These are phyloP conservation scores for Neuroterus valhalla DNA, from an alignment of 1,140 invertebrate species.

Conservation along the genomic window DNA sequence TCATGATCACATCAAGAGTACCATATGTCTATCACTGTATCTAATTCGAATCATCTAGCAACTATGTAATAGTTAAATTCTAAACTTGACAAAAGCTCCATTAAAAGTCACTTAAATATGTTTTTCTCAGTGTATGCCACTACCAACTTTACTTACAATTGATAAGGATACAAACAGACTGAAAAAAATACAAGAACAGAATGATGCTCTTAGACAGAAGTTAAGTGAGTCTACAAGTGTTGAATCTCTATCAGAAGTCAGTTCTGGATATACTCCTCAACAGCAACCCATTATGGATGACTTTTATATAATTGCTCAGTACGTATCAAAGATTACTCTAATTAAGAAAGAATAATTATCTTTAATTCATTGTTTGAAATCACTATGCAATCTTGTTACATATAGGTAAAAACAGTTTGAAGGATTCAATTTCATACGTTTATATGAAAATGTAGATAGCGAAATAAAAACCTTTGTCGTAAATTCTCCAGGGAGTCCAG, in stretches of 20 bases:
- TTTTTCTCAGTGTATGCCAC: slow-evolving; percentile 82
- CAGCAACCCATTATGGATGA: slow-evolving; percentile 90
- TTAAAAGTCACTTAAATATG: not conserved
- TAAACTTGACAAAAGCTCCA: too few species aligned
- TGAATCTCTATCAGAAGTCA: slow-evolving; percentile 76
- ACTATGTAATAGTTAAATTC: too few species aligned
- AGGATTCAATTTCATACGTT: too few species aligned
- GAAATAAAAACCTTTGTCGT: too few species aligned
- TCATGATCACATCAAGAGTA: too few species aligned
- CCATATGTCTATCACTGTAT: too few species aligned
- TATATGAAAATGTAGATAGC: too few species aligned
- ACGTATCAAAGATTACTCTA: slow-evolving; percentile 60
- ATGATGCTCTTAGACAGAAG: slow-evolving; percentile 80
- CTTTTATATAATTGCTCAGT: slow-evolving; percentile 93
- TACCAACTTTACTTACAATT: slow-evolving; percentile 88
- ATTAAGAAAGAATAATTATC: slow-evolving; percentile 18
- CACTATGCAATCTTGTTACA: too few species aligned
- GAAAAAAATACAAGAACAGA: slow-evolving; percentile 88
- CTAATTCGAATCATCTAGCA: too few species aligned
- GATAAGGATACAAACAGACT: slow-evolving; percentile 89
- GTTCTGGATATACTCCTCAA: slow-evolving; percentile 79
- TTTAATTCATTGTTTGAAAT: slow-evolving; percentile 32
- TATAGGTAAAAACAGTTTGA: too few species aligned
- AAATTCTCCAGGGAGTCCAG: too few species aligned
- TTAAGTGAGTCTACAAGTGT: slow-evolving; percentile 71